These are phyloP conservation scores for Platichthys stellatus DNA, from an alignment of 2,113 vertebrate genomes.

Conservation along the genomic window DNA sequence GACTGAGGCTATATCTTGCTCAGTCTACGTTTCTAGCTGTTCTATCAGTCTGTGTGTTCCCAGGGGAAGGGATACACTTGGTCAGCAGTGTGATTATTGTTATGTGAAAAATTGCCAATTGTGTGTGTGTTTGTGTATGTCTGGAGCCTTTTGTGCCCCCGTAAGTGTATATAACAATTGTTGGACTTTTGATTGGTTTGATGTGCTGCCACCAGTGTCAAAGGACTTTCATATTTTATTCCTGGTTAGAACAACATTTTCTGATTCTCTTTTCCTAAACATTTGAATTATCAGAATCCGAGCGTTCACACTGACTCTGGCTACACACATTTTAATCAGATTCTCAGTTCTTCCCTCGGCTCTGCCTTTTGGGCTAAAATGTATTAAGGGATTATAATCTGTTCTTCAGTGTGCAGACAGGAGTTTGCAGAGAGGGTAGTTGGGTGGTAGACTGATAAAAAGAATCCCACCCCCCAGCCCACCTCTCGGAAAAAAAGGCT, in stretches of 20 bases:
- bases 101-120: conserved; percentile 2
- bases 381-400: conserved; percentile 35
- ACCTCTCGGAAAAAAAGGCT: conserved; percentile 59
- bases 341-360: not conserved
- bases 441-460: conserved; percentile 64
- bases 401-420: conserved; percentile 32
- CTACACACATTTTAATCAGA: not conserved
- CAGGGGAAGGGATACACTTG: not conserved
- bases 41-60: conserved; percentile 1
- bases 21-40: not conserved
- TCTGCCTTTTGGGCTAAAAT: not conserved
- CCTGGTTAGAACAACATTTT: not conserved
- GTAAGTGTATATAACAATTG: not conserved
- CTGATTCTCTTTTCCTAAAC: not conserved
- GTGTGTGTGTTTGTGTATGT: conserved; percentile 3
- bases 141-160: conserved; percentile 2
- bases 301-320: not conserved
- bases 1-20: not conserved
- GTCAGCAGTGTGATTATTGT: not conserved
- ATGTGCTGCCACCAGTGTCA: not conserved
- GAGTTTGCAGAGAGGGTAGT: conserved; percentile 41
- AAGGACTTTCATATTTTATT: not conserved
- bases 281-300: not conserved
- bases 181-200: conserved; percentile 25
- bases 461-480: conserved; percentile 32